A percentile compares a stretch with the other conserved stretches of the same genome.
phyloP scores from a whole-genome alignment of 2,797 vertebrate species.

The Gallinago nigripennis region DNA sequence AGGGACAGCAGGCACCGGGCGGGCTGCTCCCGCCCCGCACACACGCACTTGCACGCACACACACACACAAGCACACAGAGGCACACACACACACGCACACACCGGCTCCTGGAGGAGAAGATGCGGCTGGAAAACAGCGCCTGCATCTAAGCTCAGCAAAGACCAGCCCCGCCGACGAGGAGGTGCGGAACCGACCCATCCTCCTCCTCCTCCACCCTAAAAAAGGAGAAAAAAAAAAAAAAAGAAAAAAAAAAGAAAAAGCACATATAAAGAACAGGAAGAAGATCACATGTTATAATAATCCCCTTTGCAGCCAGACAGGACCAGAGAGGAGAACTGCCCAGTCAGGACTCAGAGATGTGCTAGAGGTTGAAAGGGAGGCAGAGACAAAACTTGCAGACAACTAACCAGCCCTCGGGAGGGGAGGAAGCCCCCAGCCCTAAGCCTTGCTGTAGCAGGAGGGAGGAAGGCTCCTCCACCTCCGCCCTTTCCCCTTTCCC shows the following conservation, averaged over 20 bases:
- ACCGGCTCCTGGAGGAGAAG: neutral
- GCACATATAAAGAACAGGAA: neutral
- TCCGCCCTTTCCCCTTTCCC: neutral
- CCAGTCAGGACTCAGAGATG: neutral
- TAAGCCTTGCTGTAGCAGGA: neutral
- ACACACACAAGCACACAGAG: accelerated
- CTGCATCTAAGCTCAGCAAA: neutral
- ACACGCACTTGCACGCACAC: neutral
- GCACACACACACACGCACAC: accelerated
- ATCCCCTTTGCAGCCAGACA: conserved; percentile 24
- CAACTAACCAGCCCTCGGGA: neutral
- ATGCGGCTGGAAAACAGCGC: neutral
- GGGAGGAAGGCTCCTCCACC: neutral
- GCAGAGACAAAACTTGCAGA: neutral
- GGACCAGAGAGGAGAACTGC: neutral
- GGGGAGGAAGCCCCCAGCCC: neutral
- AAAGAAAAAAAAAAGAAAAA: neutral
- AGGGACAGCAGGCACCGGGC: neutral
- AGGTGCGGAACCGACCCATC: neutral
- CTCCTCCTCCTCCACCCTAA: neutral
- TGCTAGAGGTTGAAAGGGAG: neutral
- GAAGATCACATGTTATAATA: conserved; percentile 40
- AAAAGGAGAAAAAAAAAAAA: neutral
- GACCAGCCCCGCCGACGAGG: neutral
- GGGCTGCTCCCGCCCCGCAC: neutral